Percentiles rank a stretch among this genome's conserved stretches.
Evolutionary conservation across 2,113 vertebrate genomes (phyloP).

Genomic region (Cinclus cinclus): DNA sequence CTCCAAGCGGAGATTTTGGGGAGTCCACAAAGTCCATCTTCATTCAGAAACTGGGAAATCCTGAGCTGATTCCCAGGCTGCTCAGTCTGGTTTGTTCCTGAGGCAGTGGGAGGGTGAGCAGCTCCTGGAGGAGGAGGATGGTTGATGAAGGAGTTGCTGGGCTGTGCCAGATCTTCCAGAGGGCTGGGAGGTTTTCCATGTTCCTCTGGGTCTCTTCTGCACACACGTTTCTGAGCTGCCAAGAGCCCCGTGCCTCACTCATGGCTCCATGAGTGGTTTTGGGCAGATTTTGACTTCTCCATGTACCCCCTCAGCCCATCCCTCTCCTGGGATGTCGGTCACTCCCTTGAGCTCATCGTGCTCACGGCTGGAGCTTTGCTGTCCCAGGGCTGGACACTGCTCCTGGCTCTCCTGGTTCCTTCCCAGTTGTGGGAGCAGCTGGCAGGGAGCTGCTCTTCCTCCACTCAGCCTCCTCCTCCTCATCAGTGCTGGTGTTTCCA

Average conservation of each 20-base stretch:
- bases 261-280: too few species aligned
- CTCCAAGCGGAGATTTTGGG: not conserved
- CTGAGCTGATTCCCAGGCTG: not conserved
- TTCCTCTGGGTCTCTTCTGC: not conserved
- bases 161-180: not conserved
- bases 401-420: fast-evolving
- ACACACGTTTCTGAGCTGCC: fast-evolving
- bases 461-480: not conserved
- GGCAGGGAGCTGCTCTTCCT: not conserved
- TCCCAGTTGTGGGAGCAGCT: not conserved
- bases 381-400: not conserved
- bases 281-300: not conserved
- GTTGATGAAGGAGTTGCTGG: fast-evolving
- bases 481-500: not conserved
- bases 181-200: fast-evolving
- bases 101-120: not conserved
- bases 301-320: not conserved
- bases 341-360: not conserved
- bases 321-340: not conserved
- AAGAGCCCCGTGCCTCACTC: fast-evolving
- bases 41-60: not conserved
- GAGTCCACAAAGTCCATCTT: not conserved
- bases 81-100: not conserved
- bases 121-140: not conserved
- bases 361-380: fast-evolving